Conservation (phyloP, 2,797 vertebrate species). For the Channallabes apus region DNA sequence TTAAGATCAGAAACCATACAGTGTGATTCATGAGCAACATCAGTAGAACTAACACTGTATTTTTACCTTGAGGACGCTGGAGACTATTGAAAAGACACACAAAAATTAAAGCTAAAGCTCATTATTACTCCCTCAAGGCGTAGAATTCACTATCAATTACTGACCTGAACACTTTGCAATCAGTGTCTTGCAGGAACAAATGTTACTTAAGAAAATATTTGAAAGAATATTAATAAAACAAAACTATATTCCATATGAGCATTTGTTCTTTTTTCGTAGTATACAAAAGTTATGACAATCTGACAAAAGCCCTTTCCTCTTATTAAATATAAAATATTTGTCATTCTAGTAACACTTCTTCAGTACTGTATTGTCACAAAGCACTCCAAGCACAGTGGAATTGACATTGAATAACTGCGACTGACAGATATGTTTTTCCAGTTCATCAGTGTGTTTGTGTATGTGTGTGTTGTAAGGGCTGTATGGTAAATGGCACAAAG, state of each 20-base stretch:
- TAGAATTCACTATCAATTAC: neutral
- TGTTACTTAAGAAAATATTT: neutral
- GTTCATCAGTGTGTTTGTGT: neutral
- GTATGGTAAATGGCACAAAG: neutral
- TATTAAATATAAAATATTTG: conserved; percentile 26
- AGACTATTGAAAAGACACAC: neutral
- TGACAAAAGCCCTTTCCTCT: neutral
- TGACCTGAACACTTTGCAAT: neutral
- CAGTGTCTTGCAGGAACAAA: neutral
- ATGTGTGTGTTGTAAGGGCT: neutral
- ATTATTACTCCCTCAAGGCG: neutral
- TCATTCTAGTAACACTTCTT: conserved; percentile 15
- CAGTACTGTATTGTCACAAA: neutral
- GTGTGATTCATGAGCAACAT: neutral
- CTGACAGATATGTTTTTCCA: neutral
- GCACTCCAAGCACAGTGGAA: conserved; percentile 3
- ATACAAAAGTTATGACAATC: conserved; percentile 10
- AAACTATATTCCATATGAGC: neutral
- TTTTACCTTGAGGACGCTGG: neutral
- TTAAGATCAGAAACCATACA: neutral
- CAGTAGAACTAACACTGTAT: neutral
- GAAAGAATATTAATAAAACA: neutral
- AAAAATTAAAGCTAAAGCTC: neutral
- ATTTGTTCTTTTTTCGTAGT: conserved; percentile 4
- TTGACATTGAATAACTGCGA: neutral